Evolutionary conservation across 2,113 vertebrate genomes (phyloP).

Genomic region (Malurus alboscapulatus): DNA sequence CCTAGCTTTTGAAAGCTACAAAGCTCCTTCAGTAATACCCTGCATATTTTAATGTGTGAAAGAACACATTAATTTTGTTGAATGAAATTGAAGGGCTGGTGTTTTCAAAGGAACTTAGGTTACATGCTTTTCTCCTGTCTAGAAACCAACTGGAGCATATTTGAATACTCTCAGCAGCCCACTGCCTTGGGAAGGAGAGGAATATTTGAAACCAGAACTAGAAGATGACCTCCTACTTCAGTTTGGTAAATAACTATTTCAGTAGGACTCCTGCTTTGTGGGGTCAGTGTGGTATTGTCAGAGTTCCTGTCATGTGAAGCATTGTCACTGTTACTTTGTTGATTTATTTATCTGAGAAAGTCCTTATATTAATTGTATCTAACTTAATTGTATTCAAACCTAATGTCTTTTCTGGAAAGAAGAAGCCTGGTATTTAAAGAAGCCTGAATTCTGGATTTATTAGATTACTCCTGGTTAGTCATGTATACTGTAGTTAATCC

Average conservation of each 20-base stretch:
- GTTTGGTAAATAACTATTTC: slow-evolving; percentile 77
- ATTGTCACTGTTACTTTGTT: fast-evolving
- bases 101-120: neutral
- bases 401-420: neutral
- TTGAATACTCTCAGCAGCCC: slow-evolving; percentile 71
- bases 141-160: slow-evolving; percentile 82
- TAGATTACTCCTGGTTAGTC: neutral
- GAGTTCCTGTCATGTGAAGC: fast-evolving
- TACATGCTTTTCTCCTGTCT: neutral
- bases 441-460: neutral
- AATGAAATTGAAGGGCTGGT: neutral
- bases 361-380: fast-evolving
- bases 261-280: neutral
- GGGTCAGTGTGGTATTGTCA: neutral
- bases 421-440: neutral
- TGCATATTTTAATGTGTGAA: neutral
- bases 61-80: neutral
- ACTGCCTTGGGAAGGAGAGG: slow-evolving; percentile 88
- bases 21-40: neutral
- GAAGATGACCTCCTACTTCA: slow-evolving; percentile 91
- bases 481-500: neutral
- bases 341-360: fast-evolving
- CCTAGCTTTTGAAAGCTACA: neutral
- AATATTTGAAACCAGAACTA: slow-evolving; percentile 85
- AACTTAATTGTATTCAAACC: neutral